Evolutionary conservation across 2,888 invertebrate species (phyloP).

Genomic region (Thelaira solivaga): DNA sequence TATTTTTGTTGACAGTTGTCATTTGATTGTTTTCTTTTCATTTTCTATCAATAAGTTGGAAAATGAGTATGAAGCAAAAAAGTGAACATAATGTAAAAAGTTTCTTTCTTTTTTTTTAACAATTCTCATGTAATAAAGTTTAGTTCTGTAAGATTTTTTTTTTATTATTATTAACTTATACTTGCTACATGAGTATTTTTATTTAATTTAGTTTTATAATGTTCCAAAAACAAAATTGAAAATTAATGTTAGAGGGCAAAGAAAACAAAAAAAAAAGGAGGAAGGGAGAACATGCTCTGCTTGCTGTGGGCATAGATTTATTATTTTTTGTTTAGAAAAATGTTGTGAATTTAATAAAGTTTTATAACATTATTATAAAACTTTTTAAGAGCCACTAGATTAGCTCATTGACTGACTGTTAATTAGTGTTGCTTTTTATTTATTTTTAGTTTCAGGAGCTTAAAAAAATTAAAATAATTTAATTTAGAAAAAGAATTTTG

Average conservation of each 20-base stretch:
- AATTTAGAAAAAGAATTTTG: no score
- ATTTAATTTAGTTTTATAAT: conserved; percentile 52
- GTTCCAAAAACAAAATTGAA: conserved; percentile 7
- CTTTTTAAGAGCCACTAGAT: no score
- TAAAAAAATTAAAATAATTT: no score
- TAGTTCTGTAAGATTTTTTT: conserved; percentile 21
- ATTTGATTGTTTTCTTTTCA: conserved; percentile 64
- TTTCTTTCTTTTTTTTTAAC: background rate
- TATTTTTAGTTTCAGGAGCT: no score
- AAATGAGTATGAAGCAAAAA: conserved; percentile 13
- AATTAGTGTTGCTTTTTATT: no score
- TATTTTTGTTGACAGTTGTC: conserved; percentile 62
- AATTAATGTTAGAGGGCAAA: background rate
- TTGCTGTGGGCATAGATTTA: no score
- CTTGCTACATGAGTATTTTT: conserved; percentile 10
- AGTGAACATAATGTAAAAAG: conserved; percentile 12
- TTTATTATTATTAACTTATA: background rate
- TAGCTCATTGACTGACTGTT: no score
- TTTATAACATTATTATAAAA: no score
- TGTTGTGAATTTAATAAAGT: no score
- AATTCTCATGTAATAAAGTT: conserved; percentile 35
- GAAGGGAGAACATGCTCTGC: background rate
- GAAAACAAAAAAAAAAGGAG: background rate
- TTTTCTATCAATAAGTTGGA: conserved; percentile 61
- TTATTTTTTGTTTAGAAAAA: no score